phyloP scores from a whole-genome alignment of 1,140 invertebrate genomes.

The Euwallacea fornicatus region DNA sequence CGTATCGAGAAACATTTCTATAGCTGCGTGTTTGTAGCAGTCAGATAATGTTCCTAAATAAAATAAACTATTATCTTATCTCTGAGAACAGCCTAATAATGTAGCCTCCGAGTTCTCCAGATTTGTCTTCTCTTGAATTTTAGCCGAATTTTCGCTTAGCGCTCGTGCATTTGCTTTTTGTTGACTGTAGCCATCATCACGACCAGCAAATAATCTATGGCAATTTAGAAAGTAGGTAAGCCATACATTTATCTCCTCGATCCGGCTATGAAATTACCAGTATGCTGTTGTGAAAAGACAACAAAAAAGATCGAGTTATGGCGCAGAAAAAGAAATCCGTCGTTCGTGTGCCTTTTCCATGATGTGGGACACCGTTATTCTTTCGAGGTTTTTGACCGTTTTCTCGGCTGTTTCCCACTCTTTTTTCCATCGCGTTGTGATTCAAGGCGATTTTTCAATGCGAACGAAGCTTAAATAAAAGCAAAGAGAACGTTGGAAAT shows the following conservation, averaged over 20 bases:
- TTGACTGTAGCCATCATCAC: not conserved
- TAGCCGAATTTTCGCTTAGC: not conserved
- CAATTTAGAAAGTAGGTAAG: conserved; percentile 28
- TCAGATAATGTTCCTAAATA: too few relatives aligned
- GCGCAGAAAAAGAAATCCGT: conserved; percentile 33
- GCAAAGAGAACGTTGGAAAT: too few relatives aligned
- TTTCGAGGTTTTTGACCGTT: conserved; percentile 35
- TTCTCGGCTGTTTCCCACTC: conserved; percentile 29
- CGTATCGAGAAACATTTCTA: too few relatives aligned
- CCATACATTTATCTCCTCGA: conserved; percentile 1
- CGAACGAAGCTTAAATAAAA: too few relatives aligned
- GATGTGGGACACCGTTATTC: conserved; percentile 23
- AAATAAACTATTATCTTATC: too few relatives aligned
- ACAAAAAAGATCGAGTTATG: conserved; percentile 15
- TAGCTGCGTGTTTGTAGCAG: too few relatives aligned
- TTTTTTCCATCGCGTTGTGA: too few relatives aligned
- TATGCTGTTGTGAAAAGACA: conserved; percentile 19
- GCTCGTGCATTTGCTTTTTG: not conserved
- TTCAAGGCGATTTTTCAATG: too few relatives aligned
- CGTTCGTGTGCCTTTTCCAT: conserved; percentile 21
- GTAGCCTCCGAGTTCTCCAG: not conserved
- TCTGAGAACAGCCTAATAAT: not conserved
- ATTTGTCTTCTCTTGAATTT: not conserved
- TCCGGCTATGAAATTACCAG: conserved; percentile 17
- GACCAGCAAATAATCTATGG: not conserved